Conservation (phyloP, 2,113 vertebrate species). For the Cairina moschata region DNA sequence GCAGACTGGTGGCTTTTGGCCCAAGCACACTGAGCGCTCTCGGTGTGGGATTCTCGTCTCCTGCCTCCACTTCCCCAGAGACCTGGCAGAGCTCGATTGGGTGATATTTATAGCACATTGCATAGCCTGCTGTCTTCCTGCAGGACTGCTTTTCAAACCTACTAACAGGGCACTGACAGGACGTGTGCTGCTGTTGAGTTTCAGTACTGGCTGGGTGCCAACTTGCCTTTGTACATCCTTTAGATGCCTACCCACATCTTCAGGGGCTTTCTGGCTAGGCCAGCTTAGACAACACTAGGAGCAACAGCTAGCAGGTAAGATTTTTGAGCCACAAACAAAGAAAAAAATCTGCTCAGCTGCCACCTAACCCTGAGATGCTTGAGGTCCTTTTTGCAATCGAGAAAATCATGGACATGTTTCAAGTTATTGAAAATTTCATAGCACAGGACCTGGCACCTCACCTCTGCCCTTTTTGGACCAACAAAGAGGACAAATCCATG, state of each 20-base stretch:
- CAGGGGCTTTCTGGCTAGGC: not conserved
- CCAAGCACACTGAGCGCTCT: accelerated
- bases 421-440: not conserved
- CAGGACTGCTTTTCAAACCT: not conserved
- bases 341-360: not conserved
- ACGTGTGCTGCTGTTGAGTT: not conserved
- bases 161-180: not conserved
- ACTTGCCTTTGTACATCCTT: not conserved
- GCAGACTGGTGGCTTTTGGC: not conserved
- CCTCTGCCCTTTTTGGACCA: not conserved
- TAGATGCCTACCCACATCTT: not conserved
- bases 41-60: not conserved
- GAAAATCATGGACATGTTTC: not conserved
- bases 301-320: not conserved
- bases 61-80: not conserved
- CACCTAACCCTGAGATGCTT: not conserved
- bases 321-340: not conserved
- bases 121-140: not conserved
- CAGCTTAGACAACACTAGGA: not conserved
- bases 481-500: not conserved
- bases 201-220: not conserved
- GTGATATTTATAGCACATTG: not conserved
- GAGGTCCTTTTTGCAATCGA: not conserved
- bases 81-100: not conserved
- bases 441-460: not conserved